Evolutionary conservation across 1,140 invertebrate species (phyloP).

Genomic region (Lordiphosa clarofinis): DNA sequence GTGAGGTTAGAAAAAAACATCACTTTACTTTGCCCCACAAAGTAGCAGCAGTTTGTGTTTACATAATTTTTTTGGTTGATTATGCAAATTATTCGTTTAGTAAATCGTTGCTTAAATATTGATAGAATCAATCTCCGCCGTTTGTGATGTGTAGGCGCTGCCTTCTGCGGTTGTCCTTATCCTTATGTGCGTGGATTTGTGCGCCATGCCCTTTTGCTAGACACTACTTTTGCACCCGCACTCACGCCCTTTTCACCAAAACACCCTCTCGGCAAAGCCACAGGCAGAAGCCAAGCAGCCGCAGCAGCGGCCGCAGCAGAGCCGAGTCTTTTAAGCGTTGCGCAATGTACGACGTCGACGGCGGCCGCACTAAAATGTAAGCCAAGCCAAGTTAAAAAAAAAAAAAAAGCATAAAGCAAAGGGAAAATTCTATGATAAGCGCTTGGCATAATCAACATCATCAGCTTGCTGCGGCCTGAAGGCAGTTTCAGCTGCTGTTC

Average conservation of each 20-base stretch:
- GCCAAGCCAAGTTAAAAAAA: slow-evolving; percentile 32
- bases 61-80: background rate
- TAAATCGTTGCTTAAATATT: no score
- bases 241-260: slow-evolving; percentile 3
- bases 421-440: slow-evolving; percentile 18
- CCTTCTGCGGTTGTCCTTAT: slow-evolving; percentile 3
- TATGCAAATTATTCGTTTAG: no score
- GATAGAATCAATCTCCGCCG: slow-evolving; percentile 8
- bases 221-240: slow-evolving; percentile 7
- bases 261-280: slow-evolving; percentile 9
- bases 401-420: slow-evolving; percentile 7
- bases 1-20: no score
- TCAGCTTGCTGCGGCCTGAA: background rate
- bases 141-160: slow-evolving; percentile 6
- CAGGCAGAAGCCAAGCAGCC: slow-evolving; percentile 21
- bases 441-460: slow-evolving; percentile 17
- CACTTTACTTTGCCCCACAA: no score
- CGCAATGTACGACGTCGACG: slow-evolving; percentile 52
- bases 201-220: slow-evolving; percentile 45
- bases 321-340: no score
- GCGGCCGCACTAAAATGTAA: slow-evolving; percentile 39
- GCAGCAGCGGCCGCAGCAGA: slow-evolving; percentile 1
- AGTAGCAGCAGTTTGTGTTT: background rate
- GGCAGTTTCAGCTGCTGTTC: background rate
- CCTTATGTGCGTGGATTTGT: no score